Evolutionary conservation across 1,140 invertebrate species (phyloP), one percentile per base, ranked within the genome.

Genomic region (Bombus polaris): DNA sequence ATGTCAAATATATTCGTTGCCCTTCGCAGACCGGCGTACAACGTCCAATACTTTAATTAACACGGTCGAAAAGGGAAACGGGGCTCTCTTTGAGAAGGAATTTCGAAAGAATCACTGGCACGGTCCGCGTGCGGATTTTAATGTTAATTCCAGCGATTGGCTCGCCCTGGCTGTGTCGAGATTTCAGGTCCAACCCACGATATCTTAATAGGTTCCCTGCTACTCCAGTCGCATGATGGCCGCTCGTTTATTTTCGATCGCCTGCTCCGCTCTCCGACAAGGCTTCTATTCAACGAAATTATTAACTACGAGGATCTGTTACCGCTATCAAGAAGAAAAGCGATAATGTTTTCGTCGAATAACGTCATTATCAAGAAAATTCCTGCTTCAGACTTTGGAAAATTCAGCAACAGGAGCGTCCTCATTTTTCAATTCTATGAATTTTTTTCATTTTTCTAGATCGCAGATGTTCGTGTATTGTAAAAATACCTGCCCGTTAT

Each of bases 131-230:
- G 73, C 42, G 37, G 81, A 85, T 89, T 82, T 85, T 83, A 82
- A 85, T 88, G 91, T 92, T 93, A 89, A 94, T 92, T 93, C 87
- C 87, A 77, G 79, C 90, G 92, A 94, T 95, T 94, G 94, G 93
- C 82, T 88, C 85, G 81, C 81, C 53, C 73, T 53, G 73, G 75
- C 39, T 79, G 59, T 65, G 86, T 88, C 79, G 68, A 88, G 89
- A 91, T 88, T 79, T 93, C 82, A 47, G 90, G 93, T 88, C 86
- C 92, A 35, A 74, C 94, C 93, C 93, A 93, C 90, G 93, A 95
- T 94, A 94, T 95, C 94, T 95, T 94, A 95, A 95, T 95, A 95
- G 93, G 91, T 92, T 88, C 83, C 85, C 89, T 87, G 87, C 86
- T 74, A 68, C 79, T 82, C 87, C 76, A 84, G 81, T 90, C 90